Evolutionary conservation across 2,888 invertebrate genomes (phyloP).

Genomic region (Cabera pusaria): DNA sequence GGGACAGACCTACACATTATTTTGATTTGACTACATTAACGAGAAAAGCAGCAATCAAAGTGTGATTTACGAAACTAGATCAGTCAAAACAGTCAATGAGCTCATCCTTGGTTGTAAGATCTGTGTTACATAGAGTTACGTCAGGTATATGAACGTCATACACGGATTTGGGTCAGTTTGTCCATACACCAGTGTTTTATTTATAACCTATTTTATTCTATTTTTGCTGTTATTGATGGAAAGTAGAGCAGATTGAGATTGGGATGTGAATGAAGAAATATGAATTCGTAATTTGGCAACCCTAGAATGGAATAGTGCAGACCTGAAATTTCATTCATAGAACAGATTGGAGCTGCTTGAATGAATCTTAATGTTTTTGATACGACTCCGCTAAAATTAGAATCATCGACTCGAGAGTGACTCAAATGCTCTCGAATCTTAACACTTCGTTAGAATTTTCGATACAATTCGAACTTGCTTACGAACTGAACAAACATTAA

Average conservation of each 20-base stretch:
- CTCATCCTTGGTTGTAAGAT: slow-evolving; percentile 43
- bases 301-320: slow-evolving; percentile 20
- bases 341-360: slow-evolving; percentile 11
- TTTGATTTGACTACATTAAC: slow-evolving; percentile 24
- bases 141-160: slow-evolving; percentile 68
- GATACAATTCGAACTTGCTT: too few relatives aligned
- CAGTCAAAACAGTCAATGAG: slow-evolving; percentile 48
- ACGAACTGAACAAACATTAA: not conserved
- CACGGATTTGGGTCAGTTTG: slow-evolving; percentile 71
- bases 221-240: slow-evolving; percentile 51
- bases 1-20: slow-evolving; percentile 11
- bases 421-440: too few relatives aligned
- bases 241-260: slow-evolving; percentile 48
- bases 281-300: slow-evolving; percentile 27
- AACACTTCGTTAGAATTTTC: too few relatives aligned
- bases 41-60: slow-evolving; percentile 25
- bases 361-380: slow-evolving; percentile 5
- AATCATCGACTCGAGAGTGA: too few relatives aligned
- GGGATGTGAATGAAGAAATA: slow-evolving; percentile 31
- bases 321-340: slow-evolving; percentile 19
- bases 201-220: slow-evolving; percentile 69
- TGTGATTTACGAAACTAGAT: slow-evolving; percentile 47
- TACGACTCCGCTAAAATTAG: not conserved
- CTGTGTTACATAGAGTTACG: slow-evolving; percentile 58
- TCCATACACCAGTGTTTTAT: slow-evolving; percentile 65